Evolutionary conservation across 2,888 invertebrate genomes (phyloP).

Genomic region (Torymus aiolomorphi): DNA sequence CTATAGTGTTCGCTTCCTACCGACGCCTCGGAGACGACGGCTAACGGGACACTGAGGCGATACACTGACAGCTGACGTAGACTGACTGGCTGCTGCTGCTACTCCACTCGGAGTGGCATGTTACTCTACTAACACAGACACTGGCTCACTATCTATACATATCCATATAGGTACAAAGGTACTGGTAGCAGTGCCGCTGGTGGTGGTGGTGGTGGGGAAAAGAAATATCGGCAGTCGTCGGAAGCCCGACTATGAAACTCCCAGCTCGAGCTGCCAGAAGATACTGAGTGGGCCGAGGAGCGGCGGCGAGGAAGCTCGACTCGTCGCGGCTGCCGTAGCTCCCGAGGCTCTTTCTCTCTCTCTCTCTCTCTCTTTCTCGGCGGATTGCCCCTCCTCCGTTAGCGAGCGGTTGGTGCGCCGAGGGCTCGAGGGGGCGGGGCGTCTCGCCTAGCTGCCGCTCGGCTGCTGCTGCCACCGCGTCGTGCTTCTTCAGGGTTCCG

Average conservation of each 20-base stretch:
- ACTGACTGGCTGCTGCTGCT: neutral
- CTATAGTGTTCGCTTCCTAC: too few relatives aligned
- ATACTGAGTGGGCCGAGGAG: constrained; percentile 37
- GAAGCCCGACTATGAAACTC: constrained; percentile 3
- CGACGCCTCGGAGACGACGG: too few relatives aligned
- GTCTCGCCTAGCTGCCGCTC: constrained; percentile 43
- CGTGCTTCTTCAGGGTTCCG: constrained; percentile 17
- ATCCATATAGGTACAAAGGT: neutral
- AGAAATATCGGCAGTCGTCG: neutral
- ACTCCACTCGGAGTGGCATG: constrained; percentile 62
- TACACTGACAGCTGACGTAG: too few relatives aligned
- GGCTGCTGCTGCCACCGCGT: neutral
- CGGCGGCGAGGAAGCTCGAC: neutral
- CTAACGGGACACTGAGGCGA: too few relatives aligned
- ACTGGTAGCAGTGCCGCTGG: neutral
- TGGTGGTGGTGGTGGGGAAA: neutral
- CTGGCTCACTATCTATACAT: neutral
- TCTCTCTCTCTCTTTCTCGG: neutral
- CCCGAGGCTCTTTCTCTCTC: neutral
- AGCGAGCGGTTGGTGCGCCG: constrained; percentile 32
- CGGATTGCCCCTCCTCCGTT: constrained; percentile 36
- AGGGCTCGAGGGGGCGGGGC: constrained; percentile 43
- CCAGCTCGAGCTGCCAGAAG: constrained; percentile 34
- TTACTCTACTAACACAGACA: constrained; percentile 42
- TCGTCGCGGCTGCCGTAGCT: neutral